phyloP scores from a whole-genome alignment of 2,113 vertebrate species.

The Crotalus tigris region DNA sequence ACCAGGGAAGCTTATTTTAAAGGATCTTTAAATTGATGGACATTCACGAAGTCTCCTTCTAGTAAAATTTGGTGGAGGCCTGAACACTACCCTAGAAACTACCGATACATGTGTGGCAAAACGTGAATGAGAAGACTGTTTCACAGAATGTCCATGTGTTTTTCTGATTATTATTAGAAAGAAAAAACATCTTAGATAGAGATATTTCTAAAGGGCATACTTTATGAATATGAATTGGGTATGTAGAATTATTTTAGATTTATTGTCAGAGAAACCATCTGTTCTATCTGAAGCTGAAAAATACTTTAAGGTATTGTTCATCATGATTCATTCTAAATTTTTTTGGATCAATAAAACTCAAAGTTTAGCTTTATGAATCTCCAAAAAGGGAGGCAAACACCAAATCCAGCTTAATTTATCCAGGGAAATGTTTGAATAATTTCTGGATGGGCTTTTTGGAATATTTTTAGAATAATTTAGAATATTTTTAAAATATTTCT shows the following conservation, averaged over 20 bases:
- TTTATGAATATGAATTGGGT: background rate
- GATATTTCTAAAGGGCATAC: background rate
- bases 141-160: background rate
- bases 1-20: background rate
- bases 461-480: background rate
- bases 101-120: background rate
- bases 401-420: background rate
- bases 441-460: background rate
- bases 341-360: background rate
- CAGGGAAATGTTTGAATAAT: background rate
- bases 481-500: background rate
- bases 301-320: background rate
- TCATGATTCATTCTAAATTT: background rate
- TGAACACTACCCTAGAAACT: background rate
- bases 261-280: background rate
- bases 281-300: background rate
- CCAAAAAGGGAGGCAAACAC: background rate
- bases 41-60: background rate
- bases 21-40: background rate
- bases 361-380: background rate
- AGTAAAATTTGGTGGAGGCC: background rate
- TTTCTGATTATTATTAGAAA: background rate
- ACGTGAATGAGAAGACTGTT: background rate
- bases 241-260: background rate
- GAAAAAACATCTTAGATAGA: background rate